Conservation (phyloP, 2,888 invertebrate species). For the Lysandra bellargus region DNA sequence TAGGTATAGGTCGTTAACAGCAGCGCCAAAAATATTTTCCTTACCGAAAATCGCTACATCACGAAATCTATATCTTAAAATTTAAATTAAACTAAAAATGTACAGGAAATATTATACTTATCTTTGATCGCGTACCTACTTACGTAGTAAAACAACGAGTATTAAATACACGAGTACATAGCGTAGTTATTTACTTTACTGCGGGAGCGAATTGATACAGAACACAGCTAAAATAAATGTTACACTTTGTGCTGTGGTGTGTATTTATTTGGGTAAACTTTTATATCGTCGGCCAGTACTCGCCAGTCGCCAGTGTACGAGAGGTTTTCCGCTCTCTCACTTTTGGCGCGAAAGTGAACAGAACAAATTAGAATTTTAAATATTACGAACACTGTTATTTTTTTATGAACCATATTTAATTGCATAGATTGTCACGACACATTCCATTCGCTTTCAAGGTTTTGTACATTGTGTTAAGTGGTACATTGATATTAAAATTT, state of each 20-base stretch:
- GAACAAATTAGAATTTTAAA: conserved; percentile 34
- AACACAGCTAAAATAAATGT: conserved; percentile 39
- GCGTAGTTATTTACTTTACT: background rate
- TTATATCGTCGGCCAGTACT: conserved; percentile 52
- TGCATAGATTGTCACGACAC: conserved; percentile 3
- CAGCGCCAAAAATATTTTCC: background rate
- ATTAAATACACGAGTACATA: background rate
- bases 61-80: background rate
- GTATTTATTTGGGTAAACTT: conserved; percentile 56
- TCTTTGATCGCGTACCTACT: background rate
- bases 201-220: background rate
- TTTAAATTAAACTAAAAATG: background rate
- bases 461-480: conserved; percentile 42
- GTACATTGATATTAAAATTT: conserved; percentile 30
- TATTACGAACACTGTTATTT: background rate
- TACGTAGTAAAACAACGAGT: background rate
- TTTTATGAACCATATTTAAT: conserved; percentile 14
- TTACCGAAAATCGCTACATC: background rate
- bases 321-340: conserved; percentile 53
- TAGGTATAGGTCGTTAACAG: too few species aligned
- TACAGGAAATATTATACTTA: background rate
- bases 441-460: conserved; percentile 21
- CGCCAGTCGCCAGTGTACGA: conserved; percentile 44
- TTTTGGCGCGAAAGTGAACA: conserved; percentile 54
- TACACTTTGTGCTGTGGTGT: conserved; percentile 46